These are phyloP conservation scores for Aphidius ervi DNA, from an alignment of 1,140 invertebrate genomes.

Conservation along the genomic window DNA sequence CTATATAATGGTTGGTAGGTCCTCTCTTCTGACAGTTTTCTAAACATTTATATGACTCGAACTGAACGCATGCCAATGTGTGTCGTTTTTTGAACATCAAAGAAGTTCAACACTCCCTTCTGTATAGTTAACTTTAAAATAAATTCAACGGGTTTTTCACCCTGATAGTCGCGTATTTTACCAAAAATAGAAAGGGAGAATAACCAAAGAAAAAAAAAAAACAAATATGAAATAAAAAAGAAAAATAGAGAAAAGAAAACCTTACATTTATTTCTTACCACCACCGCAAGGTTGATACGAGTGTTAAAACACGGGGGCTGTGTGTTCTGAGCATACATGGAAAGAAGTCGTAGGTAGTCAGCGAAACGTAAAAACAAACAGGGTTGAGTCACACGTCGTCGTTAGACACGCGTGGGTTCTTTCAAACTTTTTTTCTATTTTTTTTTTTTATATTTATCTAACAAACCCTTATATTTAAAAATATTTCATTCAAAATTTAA, in stretches of 20 bases:
- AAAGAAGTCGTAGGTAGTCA: constrained; percentile 26
- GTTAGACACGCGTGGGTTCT: too few species aligned
- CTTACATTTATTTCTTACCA: not conserved
- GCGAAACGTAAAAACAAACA: constrained; percentile 46
- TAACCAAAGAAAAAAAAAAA: constrained; percentile 1
- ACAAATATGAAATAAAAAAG: constrained; percentile 1
- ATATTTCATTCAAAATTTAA: too few species aligned
- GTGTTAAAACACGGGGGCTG: constrained; percentile 39
- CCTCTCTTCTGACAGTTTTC: too few species aligned
- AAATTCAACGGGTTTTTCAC: not conserved
- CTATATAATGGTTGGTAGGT: too few species aligned
- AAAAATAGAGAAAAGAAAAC: constrained; percentile 12
- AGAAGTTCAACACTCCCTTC: not conserved
- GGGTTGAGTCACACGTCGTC: constrained; percentile 24
- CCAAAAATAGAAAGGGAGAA: not conserved
- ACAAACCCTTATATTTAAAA: not conserved
- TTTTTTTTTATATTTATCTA: not conserved
- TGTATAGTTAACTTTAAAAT: not conserved
- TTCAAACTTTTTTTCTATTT: too few species aligned
- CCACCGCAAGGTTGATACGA: constrained; percentile 31
- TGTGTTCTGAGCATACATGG: constrained; percentile 40
- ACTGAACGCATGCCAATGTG: too few species aligned
- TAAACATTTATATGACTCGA: too few species aligned
- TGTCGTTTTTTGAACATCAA: too few species aligned
- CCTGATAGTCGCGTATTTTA: too few species aligned